Evolutionary conservation across 2,888 invertebrate genomes (phyloP).

Genomic region (Drosophila dives): DNA sequence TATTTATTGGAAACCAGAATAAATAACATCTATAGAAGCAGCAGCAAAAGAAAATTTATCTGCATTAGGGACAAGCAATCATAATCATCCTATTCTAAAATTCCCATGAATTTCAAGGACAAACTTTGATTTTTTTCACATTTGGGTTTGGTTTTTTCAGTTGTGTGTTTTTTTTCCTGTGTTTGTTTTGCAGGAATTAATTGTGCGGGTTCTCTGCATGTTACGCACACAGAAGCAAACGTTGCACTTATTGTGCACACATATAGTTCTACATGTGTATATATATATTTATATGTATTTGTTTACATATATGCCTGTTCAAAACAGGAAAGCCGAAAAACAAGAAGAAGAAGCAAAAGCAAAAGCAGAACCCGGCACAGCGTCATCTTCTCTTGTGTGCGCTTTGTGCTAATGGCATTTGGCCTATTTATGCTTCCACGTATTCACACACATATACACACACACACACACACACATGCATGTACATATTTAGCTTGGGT

Average conservation of each 20-base stretch:
- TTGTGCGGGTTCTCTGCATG: conserved; percentile 72
- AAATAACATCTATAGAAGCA: not conserved
- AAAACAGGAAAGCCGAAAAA: conserved; percentile 61
- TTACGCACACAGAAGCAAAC: conserved; percentile 32
- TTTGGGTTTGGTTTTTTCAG: not conserved
- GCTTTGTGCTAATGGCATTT: conserved; percentile 81
- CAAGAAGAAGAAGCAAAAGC: conserved; percentile 17
- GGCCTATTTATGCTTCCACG: conserved; percentile 83
- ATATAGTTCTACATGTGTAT: conserved; percentile 18
- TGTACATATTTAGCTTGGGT: conserved; percentile 31
- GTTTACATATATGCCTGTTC: conserved; percentile 3
- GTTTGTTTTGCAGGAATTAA: conserved; percentile 62
- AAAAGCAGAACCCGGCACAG: conserved; percentile 45
- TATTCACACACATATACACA: conserved; percentile 44
- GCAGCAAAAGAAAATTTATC: conserved; percentile 9
- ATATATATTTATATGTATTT: conserved; percentile 3
- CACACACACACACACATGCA: not conserved
- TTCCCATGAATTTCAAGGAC: conserved; percentile 79
- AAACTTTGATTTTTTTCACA: conserved; percentile 38
- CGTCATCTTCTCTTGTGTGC: conserved; percentile 45
- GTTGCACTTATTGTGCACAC: conserved; percentile 36
- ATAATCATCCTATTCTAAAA: conserved; percentile 45
- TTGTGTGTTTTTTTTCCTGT: conserved; percentile 16
- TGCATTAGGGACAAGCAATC: conserved; percentile 18
- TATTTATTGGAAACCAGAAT: conserved; percentile 24